These are phyloP conservation scores for Porites divaricata DNA, from an alignment of 92 coral and sea anemone genomes.

Conservation along the genomic window DNA sequence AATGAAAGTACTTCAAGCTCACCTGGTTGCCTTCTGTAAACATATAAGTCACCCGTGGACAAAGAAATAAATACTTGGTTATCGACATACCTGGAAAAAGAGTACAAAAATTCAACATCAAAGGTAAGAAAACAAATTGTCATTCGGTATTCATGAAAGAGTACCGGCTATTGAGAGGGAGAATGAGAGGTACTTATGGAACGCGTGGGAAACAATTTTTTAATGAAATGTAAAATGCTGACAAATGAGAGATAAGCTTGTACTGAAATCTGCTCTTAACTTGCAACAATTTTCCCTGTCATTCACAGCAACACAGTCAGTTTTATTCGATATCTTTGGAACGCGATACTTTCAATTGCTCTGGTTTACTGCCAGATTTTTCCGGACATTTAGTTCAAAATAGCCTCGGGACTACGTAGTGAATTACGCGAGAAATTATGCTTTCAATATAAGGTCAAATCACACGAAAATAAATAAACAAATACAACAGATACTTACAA, in stretches of 20 bases:
- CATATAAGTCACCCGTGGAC: conserved; percentile 90
- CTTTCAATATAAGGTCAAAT: neutral
- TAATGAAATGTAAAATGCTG: neutral
- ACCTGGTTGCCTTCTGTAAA: conserved; percentile 96
- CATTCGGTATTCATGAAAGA: neutral
- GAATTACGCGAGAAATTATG: too few relatives aligned
- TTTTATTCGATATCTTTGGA: too few relatives aligned
- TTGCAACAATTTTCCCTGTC: too few relatives aligned
- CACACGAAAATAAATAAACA: neutral
- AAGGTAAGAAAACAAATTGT: neutral
- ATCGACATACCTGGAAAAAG: conserved; percentile 85
- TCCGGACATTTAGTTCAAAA: too few relatives aligned
- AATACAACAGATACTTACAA: conserved; percentile 83
- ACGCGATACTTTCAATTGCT: too few relatives aligned
- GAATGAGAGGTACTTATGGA: neutral
- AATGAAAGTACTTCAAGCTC: neutral
- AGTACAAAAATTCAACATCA: neutral
- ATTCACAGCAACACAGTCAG: too few relatives aligned
- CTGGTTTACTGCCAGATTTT: too few relatives aligned
- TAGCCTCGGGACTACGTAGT: too few relatives aligned
- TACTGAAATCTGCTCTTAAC: too few relatives aligned
- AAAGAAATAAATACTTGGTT: conserved; percentile 95
- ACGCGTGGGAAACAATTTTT: neutral
- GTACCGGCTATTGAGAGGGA: neutral
- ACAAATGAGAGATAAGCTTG: neutral